These are phyloP conservation scores for Spialia ferax DNA, from an alignment of 2,888 invertebrate species.

Conservation along the genomic window DNA sequence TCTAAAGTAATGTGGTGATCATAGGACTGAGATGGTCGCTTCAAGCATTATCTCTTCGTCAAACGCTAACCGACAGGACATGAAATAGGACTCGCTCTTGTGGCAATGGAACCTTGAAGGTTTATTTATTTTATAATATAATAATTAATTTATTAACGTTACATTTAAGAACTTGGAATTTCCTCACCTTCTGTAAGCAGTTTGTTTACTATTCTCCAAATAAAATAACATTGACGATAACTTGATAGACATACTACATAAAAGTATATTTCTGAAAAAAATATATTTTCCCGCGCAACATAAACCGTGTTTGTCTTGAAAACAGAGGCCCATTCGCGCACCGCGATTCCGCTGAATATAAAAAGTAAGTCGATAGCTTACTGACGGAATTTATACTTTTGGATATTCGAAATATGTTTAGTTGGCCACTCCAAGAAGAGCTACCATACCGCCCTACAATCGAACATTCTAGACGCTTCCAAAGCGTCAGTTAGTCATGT, in stretches of 20 bases:
- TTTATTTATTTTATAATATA: no score
- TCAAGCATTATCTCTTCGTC: no score
- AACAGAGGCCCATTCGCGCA: conserved; percentile 79
- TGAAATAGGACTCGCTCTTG: no score
- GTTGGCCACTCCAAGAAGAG: conserved; percentile 56
- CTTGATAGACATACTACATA: conserved; percentile 44
- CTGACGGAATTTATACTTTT: conserved; percentile 84
- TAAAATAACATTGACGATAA: conserved; percentile 42
- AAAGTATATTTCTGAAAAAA: conserved; percentile 44
- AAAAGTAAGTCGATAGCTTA: conserved; percentile 87
- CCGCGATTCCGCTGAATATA: conserved; percentile 81
- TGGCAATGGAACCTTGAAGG: no score
- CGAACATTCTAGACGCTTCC: conserved; percentile 1
- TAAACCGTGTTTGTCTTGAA: conserved; percentile 78
- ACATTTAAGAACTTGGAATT: no score
- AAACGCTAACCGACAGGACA: no score
- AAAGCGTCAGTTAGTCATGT: conserved; percentile 47
- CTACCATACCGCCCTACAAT: conserved; percentile 46
- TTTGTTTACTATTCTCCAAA: not conserved
- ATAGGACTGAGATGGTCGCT: no score
- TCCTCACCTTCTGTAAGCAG: no score
- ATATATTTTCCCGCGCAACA: conserved; percentile 51
- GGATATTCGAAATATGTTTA: conserved; percentile 84
- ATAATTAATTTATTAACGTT: no score
- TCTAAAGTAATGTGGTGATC: no score